These are phyloP conservation scores for Tenebrio molitor DNA, from an alignment of 1,140 invertebrate genomes.

Conservation along the genomic window DNA sequence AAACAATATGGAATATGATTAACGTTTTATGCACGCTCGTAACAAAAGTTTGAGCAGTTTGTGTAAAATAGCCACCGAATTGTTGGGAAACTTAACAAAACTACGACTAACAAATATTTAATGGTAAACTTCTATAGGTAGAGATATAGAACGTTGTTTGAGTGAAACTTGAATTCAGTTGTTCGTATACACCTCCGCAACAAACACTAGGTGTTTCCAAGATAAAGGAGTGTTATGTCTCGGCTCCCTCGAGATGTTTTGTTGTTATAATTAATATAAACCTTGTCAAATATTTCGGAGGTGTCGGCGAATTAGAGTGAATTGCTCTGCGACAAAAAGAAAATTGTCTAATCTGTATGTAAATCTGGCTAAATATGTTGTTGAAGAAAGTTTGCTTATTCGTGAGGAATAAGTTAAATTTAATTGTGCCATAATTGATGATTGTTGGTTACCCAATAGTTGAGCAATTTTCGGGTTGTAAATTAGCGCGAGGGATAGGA, in stretches of 20 bases:
- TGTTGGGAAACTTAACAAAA: conserved; percentile 42
- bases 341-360: conserved; percentile 7
- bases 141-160: conserved; percentile 16
- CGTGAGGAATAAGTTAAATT: conserved; percentile 39
- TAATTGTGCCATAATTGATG: conserved; percentile 41
- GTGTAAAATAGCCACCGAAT: conserved; percentile 36
- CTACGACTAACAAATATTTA: conserved; percentile 42
- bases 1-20: conserved; percentile 9
- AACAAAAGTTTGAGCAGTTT: conserved; percentile 25
- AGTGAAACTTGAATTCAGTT: conserved; percentile 38
- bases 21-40: conserved; percentile 6
- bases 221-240: conserved; percentile 35
- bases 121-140: conserved; percentile 34
- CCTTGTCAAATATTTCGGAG: neutral
- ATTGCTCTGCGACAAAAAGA: neutral
- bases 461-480: conserved; percentile 44
- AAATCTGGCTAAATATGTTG: neutral
- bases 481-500: conserved; percentile 38
- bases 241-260: neutral
- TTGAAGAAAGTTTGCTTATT: conserved; percentile 2
- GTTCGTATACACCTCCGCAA: conserved; percentile 27
- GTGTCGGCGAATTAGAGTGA: neutral
- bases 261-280: conserved; percentile 13
- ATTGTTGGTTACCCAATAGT: conserved; percentile 37
- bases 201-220: conserved; percentile 3